A percentile compares a stretch with the other conserved stretches of the same genome.
phyloP scores from a whole-genome alignment of 1,140 invertebrate genomes.

The Neodiprion pinetum region DNA sequence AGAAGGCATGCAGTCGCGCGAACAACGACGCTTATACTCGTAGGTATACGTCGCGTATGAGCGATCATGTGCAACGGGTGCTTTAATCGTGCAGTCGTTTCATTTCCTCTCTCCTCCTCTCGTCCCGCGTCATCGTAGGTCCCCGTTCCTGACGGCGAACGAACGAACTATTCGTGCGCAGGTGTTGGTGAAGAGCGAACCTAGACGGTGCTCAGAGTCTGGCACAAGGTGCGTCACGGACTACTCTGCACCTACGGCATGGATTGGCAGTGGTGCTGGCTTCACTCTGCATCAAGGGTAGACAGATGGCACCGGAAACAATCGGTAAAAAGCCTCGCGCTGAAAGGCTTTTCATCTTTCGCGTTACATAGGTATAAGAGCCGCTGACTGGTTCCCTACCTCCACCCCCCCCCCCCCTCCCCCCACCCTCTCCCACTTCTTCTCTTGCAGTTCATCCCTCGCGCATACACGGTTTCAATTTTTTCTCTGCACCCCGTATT shows the following conservation, averaged over 20 bases:
- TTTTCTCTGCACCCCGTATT: constrained; percentile 20
- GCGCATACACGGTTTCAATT: constrained; percentile 15
- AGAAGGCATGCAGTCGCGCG: no score
- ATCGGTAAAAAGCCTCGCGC: constrained; percentile 31
- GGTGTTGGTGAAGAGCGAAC: no score
- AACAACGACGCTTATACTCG: no score
- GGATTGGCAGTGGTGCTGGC: constrained; percentile 15
- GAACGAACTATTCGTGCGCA: no score
- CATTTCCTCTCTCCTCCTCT: no score
- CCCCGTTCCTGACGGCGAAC: no score
- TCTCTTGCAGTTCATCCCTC: background rate
- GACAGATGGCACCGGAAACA: constrained; percentile 40
- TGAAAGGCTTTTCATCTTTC: constrained; percentile 60
- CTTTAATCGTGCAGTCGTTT: no score
- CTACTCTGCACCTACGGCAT: constrained; percentile 13
- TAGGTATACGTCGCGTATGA: no score
- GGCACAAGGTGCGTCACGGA: no score
- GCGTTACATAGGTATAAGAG: constrained; percentile 38
- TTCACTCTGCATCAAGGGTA: background rate
- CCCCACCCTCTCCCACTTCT: constrained; percentile 21
- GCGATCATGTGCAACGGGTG: no score
- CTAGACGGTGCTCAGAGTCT: no score
- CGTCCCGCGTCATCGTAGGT: no score
- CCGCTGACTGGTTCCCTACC: constrained; percentile 31
- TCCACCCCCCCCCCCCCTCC: constrained; percentile 17